Percentiles rank a stretch among this genome's conserved stretches.
phyloP scores from a whole-genome alignment of 2,797 vertebrate species.

The Nyctibius grandis region DNA sequence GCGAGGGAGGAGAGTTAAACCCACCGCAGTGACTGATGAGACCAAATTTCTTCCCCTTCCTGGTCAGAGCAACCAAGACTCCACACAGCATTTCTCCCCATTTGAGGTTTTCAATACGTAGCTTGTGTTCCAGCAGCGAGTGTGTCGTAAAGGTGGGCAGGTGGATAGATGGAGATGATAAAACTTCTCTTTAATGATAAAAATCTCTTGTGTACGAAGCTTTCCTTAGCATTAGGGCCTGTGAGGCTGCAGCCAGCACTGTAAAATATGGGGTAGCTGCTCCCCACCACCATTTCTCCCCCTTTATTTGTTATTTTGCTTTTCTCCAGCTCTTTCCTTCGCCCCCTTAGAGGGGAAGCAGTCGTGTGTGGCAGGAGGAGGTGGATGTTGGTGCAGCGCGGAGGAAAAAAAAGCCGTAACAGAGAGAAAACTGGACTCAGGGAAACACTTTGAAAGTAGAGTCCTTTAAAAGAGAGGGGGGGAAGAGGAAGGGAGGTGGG shows the following conservation, averaged over 20 bases:
- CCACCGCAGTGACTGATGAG: neutral
- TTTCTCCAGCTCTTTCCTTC: neutral
- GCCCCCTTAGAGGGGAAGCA: neutral
- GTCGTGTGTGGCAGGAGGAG: rapidly evolving
- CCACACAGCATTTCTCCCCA: rapidly evolving
- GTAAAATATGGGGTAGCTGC: neutral
- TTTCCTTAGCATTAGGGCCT: neutral
- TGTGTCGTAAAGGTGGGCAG: neutral
- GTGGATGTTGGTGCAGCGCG: rapidly evolving
- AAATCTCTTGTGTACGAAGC: neutral
- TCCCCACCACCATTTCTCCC: neutral
- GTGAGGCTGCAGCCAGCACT: neutral
- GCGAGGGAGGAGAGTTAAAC: neutral
- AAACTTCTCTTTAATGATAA: neutral
- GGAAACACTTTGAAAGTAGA: slow-evolving; percentile 33
- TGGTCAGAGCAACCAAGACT: rapidly evolving
- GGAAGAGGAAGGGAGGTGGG: slow-evolving; percentile 47
- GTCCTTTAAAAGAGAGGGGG: slow-evolving; percentile 28
- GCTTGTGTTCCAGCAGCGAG: neutral
- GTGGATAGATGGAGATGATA: neutral
- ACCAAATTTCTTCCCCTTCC: neutral
- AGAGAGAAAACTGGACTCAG: neutral
- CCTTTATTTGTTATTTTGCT: neutral
- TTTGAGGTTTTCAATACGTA: neutral
- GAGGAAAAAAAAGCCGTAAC: neutral